Percentiles rank a stretch among this genome's conserved stretches.
Evolutionary conservation across 2,797 vertebrate genomes (phyloP).

Genomic region (Lerista edwardsae): DNA sequence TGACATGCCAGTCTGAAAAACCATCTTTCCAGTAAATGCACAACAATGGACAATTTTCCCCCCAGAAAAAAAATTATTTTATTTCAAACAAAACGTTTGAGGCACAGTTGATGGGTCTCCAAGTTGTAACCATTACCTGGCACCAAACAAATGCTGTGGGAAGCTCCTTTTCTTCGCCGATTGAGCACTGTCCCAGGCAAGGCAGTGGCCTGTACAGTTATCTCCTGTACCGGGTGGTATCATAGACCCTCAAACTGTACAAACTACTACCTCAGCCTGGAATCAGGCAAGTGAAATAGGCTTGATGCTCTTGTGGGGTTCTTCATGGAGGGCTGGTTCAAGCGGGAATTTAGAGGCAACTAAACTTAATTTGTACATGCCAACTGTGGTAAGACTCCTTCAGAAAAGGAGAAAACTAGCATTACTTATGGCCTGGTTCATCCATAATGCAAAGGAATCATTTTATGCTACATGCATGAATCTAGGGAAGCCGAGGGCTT

Average conservation of each 20-base stretch:
- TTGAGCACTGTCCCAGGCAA: slow-evolving; percentile 91
- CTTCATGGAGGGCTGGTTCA: slow-evolving; percentile 61
- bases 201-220: slow-evolving; percentile 99
- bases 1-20: slow-evolving; percentile 1
- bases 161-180: slow-evolving; percentile 48
- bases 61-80: rapidly evolving
- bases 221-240: slow-evolving; percentile 99
- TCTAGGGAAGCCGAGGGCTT: no score
- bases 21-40: not conserved
- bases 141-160: slow-evolving; percentile 54
- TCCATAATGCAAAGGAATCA: no score
- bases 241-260: slow-evolving; percentile 99
- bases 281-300: slow-evolving; percentile 79
- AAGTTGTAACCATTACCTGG: slow-evolving; percentile 67
- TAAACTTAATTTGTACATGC: slow-evolving; percentile 10
- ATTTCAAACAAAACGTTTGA: not conserved
- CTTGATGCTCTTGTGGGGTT: slow-evolving; percentile 59
- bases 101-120: not conserved
- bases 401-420: slow-evolving; percentile 22
- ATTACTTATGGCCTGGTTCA: slow-evolving; percentile 14
- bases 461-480: no score
- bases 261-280: slow-evolving; percentile 99
- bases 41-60: not conserved
- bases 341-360: slow-evolving; percentile 25
- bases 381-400: slow-evolving; percentile 52